Percentiles rank a stretch among this genome's conserved stretches.
These are phyloP conservation scores for Leucophenga montana DNA, from an alignment of 2,888 invertebrate genomes.

Conservation along the genomic window DNA sequence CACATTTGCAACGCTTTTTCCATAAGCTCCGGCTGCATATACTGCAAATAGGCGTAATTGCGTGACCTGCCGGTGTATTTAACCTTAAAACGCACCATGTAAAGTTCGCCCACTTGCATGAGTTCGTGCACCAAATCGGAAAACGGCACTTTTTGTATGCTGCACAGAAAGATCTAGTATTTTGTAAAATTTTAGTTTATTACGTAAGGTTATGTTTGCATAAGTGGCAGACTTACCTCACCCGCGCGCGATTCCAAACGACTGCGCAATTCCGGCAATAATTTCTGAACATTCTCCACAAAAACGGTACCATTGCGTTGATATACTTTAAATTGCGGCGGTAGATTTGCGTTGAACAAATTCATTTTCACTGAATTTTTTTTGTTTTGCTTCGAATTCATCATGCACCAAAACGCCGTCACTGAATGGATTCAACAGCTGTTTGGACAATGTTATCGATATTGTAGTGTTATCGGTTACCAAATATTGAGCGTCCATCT, in stretches of 20 bases:
- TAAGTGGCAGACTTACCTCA: conserved; percentile 61
- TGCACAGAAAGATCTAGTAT: conserved; percentile 48
- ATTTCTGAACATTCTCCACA: conserved; percentile 39
- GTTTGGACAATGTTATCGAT: too few relatives aligned
- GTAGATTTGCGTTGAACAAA: neutral
- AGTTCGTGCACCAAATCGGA: conserved; percentile 55
- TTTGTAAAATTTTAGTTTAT: neutral
- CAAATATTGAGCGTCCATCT: neutral
- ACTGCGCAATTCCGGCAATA: conserved; percentile 33
- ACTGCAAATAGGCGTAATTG: conserved; percentile 67
- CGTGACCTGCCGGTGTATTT: conserved; percentile 55
- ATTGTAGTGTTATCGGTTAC: too few relatives aligned
- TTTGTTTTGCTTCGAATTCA: too few relatives aligned
- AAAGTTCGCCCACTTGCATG: conserved; percentile 58
- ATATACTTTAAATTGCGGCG: neutral
- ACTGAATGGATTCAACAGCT: too few relatives aligned
- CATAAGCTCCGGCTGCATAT: conserved; percentile 46
- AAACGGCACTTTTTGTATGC: conserved; percentile 43
- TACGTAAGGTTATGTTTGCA: too few relatives aligned
- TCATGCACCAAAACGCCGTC: neutral
- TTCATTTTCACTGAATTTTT: too few relatives aligned
- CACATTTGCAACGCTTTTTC: conserved; percentile 49
- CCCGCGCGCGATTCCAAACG: conserved; percentile 58
- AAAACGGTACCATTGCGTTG: conserved; percentile 65
- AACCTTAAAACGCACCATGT: conserved; percentile 62